phyloP scores from a whole-genome alignment of 2,888 invertebrate species.

The Polydrusus tereticollis region DNA sequence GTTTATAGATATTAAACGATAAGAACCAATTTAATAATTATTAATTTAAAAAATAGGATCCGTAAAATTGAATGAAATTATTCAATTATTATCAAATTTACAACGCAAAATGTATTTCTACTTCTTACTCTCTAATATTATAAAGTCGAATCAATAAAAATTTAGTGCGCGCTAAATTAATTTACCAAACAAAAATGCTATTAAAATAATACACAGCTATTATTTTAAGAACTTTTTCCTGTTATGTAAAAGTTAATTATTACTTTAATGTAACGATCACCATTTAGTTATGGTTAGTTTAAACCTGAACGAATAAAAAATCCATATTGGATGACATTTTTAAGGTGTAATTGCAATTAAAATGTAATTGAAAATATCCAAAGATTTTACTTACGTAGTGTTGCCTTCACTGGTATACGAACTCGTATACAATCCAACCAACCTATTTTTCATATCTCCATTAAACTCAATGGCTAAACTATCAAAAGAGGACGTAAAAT shows the following conservation, averaged over 20 bases:
- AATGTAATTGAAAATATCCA: neutral
- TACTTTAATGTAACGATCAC: neutral
- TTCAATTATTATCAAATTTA: neutral
- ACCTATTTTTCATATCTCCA: slow-evolving; percentile 75
- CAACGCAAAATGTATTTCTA: too few species aligned
- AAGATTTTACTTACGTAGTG: slow-evolving; percentile 65
- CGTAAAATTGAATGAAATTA: too few species aligned
- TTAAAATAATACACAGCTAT: slow-evolving; percentile 1
- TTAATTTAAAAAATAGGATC: too few species aligned
- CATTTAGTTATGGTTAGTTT: neutral
- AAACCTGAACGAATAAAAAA: neutral
- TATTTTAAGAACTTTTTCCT: slow-evolving; percentile 10
- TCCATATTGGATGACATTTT: too few species aligned
- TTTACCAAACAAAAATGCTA: neutral
- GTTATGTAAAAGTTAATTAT: slow-evolving; percentile 11
- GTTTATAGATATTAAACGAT: too few species aligned
- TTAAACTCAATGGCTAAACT: slow-evolving; percentile 73
- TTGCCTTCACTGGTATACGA: slow-evolving; percentile 69
- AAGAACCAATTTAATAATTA: too few species aligned
- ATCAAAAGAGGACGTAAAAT: slow-evolving; percentile 64
- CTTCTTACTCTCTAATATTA: too few species aligned
- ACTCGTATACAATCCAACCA: slow-evolving; percentile 82
- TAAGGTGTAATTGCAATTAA: neutral
- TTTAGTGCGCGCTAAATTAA: slow-evolving; percentile 4
- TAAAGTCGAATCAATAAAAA: too few species aligned